Percentiles rank a stretch among this genome's conserved stretches.
Evolutionary conservation across 2,797 vertebrate genomes (phyloP).

Genomic region (Ptychadena robeensis): DNA sequence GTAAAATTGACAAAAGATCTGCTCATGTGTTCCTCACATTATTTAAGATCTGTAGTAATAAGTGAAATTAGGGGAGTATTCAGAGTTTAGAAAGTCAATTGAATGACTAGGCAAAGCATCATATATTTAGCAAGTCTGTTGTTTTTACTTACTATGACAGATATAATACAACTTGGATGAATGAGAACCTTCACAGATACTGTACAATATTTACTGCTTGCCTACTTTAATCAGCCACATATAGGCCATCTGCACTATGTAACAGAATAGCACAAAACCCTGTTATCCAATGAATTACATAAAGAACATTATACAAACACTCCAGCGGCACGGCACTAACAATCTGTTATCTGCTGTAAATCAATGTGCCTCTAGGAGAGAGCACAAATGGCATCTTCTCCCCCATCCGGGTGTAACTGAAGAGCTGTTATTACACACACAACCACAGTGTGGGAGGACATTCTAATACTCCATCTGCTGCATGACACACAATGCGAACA

Average conservation of each 20-base stretch:
- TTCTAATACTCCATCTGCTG: constrained; percentile 55
- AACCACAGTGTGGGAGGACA: constrained; percentile 47
- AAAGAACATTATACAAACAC: neutral
- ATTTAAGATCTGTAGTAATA: too few species aligned
- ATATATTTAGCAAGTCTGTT: too few species aligned
- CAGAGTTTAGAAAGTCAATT: too few species aligned
- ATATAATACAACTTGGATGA: too few species aligned
- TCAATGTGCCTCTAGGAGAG: constrained; percentile 12
- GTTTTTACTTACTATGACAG: too few species aligned
- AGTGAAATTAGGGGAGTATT: too few species aligned
- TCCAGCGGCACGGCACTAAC: constrained; percentile 21
- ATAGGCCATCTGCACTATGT: neutral
- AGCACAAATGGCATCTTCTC: constrained; percentile 6
- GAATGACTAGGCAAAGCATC: too few species aligned
- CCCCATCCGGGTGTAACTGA: constrained; percentile 4
- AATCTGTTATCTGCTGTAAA: constrained; percentile 15
- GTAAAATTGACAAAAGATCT: too few species aligned
- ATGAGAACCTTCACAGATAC: too few species aligned
- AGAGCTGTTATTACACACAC: constrained; percentile 58
- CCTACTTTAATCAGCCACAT: neutral
- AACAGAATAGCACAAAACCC: neutral
- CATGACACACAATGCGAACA: constrained; percentile 43
- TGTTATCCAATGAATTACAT: neutral
- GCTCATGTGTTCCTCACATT: too few species aligned
- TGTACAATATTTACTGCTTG: neutral